A percentile compares a stretch with the other conserved stretches of the same genome.
Evolutionary conservation across 1,140 invertebrate genomes (phyloP).

Genomic region (Amyelois transitella): DNA sequence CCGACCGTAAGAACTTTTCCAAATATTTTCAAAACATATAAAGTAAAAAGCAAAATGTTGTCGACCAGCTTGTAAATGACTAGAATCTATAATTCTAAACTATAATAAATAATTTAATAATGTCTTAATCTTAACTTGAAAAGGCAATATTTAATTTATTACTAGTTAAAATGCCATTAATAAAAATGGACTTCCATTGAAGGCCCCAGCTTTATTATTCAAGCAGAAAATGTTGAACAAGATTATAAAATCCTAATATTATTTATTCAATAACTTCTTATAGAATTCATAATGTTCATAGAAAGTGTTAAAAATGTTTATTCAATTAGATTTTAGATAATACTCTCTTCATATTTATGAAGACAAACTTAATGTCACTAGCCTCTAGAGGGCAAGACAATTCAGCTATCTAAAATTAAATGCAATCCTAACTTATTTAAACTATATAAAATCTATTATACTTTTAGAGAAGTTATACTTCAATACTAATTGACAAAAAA

Average conservation of each 20-base stretch:
- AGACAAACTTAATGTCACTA: too few species aligned
- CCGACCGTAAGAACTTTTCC: not conserved
- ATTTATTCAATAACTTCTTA: not conserved
- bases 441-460: not conserved
- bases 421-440: not conserved
- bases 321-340: not conserved
- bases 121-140: conserved; percentile 5
- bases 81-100: not conserved
- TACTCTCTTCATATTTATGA: too few species aligned
- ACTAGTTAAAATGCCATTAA: conserved; percentile 3
- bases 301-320: not conserved
- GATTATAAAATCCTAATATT: not conserved
- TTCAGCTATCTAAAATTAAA: not conserved
- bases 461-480: not conserved
- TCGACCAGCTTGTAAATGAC: not conserved
- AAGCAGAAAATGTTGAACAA: conserved; percentile 14
- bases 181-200: conserved; percentile 20
- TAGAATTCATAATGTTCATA: not conserved
- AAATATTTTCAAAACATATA: not conserved
- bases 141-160: conserved; percentile 11
- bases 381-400: not conserved
- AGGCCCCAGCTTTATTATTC: conserved; percentile 24
- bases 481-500: too few species aligned
- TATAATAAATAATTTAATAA: too few species aligned
- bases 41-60: not conserved